Evolutionary conservation across 1,140 invertebrate genomes (phyloP), one percentile per base, ranked within the genome.

Genomic region (Hylaeus anthracinus): DNA sequence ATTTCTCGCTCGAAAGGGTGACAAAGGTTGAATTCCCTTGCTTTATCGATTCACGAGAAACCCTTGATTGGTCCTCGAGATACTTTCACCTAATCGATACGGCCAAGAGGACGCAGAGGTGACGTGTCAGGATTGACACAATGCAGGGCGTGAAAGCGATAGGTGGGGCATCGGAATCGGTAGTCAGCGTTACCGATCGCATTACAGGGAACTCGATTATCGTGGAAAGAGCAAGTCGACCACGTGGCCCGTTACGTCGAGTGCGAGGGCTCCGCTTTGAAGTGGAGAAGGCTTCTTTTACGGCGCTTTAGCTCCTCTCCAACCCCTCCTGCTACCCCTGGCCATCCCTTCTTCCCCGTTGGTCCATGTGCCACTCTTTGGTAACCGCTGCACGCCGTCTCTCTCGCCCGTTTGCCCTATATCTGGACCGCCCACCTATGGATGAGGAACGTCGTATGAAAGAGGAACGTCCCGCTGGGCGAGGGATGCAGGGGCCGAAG

Each of bases 231-330:
- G 82, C 51, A 51, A 64, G 67, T 65, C 60, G n/a, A 56, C 76
- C 85, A 78, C 79, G 82, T 73, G 85, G 75, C 70, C n/a, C 60
- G 80, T 82, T 83, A 56, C 64, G 1, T 55, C 60, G 72, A 53
- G 45, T 41, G 65, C 41, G 61, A 45, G 45, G n/a, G 15, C 43
- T 64, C 45, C 71, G 77, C 90, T 91, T 91, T 91, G 89, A 91
- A 91, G 89, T 83, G 67, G 80, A 83, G 75, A 74, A 85, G 79
- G 84, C 90, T 91, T 90, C 87, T 88, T 87, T 87, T 83, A 79
- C 67, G 61, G 37, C 63, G 73, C 79, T 84, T 87, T 86, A 76
- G n/a, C 69, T 72, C 77, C 45, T 63, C 73, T 75, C 66, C 8
- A 67, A 60, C 55, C 51, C 1, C 63, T 58, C 39, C 37, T 63